Conservation (phyloP, 1,140 invertebrate species). For the Agrilus planipennis region DNA sequence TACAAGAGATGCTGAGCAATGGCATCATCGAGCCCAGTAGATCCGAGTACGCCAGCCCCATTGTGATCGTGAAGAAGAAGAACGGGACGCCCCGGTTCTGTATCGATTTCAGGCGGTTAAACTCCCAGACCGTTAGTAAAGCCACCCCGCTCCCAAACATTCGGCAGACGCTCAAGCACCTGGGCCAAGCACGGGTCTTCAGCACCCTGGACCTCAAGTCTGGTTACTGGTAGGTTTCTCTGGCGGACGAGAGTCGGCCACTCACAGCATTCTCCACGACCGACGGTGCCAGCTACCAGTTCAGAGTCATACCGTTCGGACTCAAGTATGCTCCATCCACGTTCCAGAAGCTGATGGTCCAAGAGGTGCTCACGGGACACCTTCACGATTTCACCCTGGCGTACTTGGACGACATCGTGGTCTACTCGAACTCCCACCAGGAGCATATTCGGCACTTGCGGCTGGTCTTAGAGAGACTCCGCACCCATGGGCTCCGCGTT, state of each 20-base stretch:
- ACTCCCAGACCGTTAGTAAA: neutral
- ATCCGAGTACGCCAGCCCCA: neutral
- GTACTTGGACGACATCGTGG: too few relatives aligned
- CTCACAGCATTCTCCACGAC: conserved; percentile 10
- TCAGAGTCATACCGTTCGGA: conserved; percentile 29
- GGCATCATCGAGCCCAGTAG: neutral
- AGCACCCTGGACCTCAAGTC: neutral
- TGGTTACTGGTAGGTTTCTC: neutral
- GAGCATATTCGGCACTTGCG: too few relatives aligned
- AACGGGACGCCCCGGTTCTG: neutral
- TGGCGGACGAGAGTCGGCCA: neutral
- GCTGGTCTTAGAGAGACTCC: too few relatives aligned
- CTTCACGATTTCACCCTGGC: too few relatives aligned
- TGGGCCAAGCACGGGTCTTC: neutral
- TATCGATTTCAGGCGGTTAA: conserved; percentile 3
- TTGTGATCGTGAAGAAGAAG: neutral
- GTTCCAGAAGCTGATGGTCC: conserved; percentile 20
- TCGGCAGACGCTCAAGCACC: neutral
- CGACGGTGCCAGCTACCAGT: conserved; percentile 25
- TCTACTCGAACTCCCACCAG: too few relatives aligned
- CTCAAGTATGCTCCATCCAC: conserved; percentile 25
- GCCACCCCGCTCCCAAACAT: neutral
- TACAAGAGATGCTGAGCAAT: neutral
- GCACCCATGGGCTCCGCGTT: too few relatives aligned
- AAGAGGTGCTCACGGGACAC: too few relatives aligned